Evolutionary conservation across 1,140 invertebrate species (phyloP).

Genomic region (Parasteatoda tepidariorum): DNA sequence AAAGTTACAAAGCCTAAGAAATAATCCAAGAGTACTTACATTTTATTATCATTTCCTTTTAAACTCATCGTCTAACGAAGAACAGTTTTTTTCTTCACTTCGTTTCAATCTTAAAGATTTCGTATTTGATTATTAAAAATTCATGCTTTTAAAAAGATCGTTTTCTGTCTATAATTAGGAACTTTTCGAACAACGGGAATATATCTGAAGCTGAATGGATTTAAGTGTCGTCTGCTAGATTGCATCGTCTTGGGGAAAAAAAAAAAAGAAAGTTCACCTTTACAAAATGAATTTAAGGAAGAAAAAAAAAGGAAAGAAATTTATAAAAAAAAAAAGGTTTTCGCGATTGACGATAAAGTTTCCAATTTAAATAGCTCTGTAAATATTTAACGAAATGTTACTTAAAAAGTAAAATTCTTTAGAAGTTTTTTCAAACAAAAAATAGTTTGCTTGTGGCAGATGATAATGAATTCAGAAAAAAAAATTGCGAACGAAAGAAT

Average conservation of each 20-base stretch:
- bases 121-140: background rate
- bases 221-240: too few species aligned
- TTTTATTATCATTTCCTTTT: background rate
- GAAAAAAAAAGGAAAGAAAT: slow-evolving; percentile 11
- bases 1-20: too few species aligned
- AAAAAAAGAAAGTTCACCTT: too few species aligned
- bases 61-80: background rate
- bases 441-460: background rate
- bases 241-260: too few species aligned
- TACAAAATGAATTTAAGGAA: too few species aligned
- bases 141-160: background rate
- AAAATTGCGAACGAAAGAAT: background rate
- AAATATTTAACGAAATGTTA: slow-evolving; percentile 54
- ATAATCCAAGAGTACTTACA: too few species aligned
- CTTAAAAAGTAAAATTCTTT: slow-evolving; percentile 44
- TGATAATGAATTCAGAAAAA: slow-evolving; percentile 9
- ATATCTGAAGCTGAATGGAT: background rate
- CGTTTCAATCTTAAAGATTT: background rate
- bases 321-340: background rate
- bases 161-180: background rate
- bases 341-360: slow-evolving; percentile 35
- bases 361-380: slow-evolving; percentile 32
- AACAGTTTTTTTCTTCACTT: background rate
- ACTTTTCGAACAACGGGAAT: background rate
- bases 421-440: background rate